Evolutionary conservation across 1,140 invertebrate genomes (phyloP), one percentile per base, ranked within the genome.

Genomic region (Atta texana): DNA sequence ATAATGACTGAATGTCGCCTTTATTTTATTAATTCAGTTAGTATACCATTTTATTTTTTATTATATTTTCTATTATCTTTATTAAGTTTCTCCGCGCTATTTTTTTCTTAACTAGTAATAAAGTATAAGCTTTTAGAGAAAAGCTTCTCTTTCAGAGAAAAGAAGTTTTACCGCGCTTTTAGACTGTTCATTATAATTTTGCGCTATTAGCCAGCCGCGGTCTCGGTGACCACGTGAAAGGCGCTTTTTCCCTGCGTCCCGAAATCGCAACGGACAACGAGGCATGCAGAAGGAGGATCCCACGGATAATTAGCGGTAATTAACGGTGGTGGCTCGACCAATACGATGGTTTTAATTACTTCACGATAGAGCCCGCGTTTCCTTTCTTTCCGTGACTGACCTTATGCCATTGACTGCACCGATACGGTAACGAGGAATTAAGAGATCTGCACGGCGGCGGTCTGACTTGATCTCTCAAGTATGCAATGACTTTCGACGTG

Each of bases 271-370:
- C 18, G 51, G 68, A 59, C 55, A 86, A 77, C 69, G 84, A 89
- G 84, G 68, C 49, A 69, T 78, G 55, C 55, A 69, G 66, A 34
- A 64, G 61, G 59, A 71, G 71, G 21, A 53, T 61, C 66, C n/a
- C 53, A n/a, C 57, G 69, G 77, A 61, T 91, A 91, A 91, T 91
- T 90, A 90, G 89, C 87, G 87, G 64, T 90, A 90, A 90, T 90
- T 91, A 91, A 90, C 86, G 89, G 80, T 77, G 77, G 34, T 88
- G 77, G 57, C 78, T 64, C 55, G 89, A 44, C 61, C 71, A 82
- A 90, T 90, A 90, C 86, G 89, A 90, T 55, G 87, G 77, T 90
- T 91, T 91, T 91, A 90, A 91, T 91, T 91, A 91, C 87, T 86
- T 59, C 77, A 75, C 89, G 89, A 90, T 88, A 88, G 69, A 44